phyloP scores from a whole-genome alignment of 2,797 vertebrate genomes.

The Sus cebifrons region DNA sequence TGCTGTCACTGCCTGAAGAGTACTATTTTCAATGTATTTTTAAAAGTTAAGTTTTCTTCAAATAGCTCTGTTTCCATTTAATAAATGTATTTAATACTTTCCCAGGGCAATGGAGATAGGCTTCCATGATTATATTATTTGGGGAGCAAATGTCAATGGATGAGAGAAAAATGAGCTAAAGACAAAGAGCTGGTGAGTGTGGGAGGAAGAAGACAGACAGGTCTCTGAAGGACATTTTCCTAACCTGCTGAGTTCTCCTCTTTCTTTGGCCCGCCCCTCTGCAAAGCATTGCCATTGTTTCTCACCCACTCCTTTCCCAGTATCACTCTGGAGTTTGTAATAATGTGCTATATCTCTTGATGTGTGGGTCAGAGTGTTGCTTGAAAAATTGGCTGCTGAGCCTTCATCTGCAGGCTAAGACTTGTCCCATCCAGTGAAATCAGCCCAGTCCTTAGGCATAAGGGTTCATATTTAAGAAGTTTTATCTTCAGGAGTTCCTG shows the following conservation, averaged over 20 bases:
- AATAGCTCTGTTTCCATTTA: slow-evolving; percentile 47
- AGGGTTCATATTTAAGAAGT: background rate
- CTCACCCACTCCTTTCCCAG: background rate
- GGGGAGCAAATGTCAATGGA: background rate
- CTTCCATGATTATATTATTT: background rate
- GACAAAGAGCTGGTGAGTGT: background rate
- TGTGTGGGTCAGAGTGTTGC: background rate
- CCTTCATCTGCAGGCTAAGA: background rate
- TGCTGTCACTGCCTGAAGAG: background rate
- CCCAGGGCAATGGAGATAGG: background rate
- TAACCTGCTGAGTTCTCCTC: background rate
- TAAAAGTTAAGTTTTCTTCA: slow-evolving; percentile 4
- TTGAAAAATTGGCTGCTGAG: background rate
- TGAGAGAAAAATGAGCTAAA: background rate
- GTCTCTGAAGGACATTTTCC: background rate
- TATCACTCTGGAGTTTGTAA: background rate
- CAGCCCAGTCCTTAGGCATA: background rate
- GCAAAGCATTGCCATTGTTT: background rate
- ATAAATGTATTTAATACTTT: slow-evolving; percentile 50
- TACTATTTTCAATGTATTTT: background rate
- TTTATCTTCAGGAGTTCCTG: background rate
- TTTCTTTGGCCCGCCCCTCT: background rate
- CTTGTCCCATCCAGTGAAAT: background rate
- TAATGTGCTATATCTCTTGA: background rate
- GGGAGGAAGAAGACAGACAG: background rate